These are phyloP conservation scores for Cataglyphis hispanica DNA, from an alignment of 1,140 invertebrate species.

Conservation along the genomic window DNA sequence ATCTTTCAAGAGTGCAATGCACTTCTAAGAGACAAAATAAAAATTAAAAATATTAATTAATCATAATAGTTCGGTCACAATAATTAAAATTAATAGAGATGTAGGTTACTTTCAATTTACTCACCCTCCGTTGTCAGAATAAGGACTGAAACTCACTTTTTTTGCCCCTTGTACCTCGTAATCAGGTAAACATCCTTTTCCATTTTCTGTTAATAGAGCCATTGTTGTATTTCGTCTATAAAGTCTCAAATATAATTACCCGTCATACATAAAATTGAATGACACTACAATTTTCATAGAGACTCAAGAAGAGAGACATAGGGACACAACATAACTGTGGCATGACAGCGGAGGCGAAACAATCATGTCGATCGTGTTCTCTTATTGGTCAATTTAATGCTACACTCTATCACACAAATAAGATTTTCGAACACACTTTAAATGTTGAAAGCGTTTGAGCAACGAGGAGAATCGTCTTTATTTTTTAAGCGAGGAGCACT, in stretches of 20 bases:
- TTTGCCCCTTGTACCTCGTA: slow-evolving; percentile 89
- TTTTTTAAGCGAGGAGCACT: no score
- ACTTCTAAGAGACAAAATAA: neutral
- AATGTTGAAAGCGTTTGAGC: no score
- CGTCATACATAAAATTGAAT: slow-evolving; percentile 22
- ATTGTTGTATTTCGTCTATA: slow-evolving; percentile 62
- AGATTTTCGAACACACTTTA: no score
- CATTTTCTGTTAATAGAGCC: slow-evolving; percentile 71
- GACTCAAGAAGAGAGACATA: no score
- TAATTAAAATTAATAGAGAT: neutral
- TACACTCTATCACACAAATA: no score
- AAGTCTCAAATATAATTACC: neutral
- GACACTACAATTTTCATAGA: slow-evolving; percentile 70
- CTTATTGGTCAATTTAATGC: neutral
- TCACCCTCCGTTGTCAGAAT: slow-evolving; percentile 93
- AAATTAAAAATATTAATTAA: neutral
- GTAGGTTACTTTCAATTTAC: slow-evolving; percentile 69
- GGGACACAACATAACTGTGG: neutral
- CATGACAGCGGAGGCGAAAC: neutral
- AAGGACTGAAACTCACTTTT: slow-evolving; percentile 90
- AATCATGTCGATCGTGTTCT: neutral
- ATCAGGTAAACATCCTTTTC: slow-evolving; percentile 87
- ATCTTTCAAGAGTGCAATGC: neutral
- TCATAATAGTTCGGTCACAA: neutral
- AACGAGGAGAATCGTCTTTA: no score